phyloP scores from a whole-genome alignment of 1,140 invertebrate species.

The Drosophila guanche region DNA sequence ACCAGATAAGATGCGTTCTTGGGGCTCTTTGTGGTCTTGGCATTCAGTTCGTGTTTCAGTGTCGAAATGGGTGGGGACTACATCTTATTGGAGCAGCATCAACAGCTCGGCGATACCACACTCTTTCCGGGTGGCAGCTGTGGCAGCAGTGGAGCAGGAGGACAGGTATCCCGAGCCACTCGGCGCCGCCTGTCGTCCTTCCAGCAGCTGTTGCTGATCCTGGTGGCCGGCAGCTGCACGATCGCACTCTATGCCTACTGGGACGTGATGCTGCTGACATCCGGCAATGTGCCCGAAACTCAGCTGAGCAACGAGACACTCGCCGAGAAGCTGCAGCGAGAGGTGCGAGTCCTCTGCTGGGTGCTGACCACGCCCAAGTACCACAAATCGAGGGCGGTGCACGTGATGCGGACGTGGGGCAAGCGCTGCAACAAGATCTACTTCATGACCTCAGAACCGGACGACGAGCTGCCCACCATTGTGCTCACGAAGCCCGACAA shows the following conservation, averaged over 20 bases:
- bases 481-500: slow-evolving; percentile 90
- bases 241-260: slow-evolving; percentile 46
- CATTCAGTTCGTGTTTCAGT: slow-evolving; percentile 13
- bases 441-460: slow-evolving; percentile 92
- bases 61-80: slow-evolving; percentile 37
- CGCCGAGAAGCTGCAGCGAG: slow-evolving; percentile 77
- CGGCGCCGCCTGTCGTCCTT: slow-evolving; percentile 1
- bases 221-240: slow-evolving; percentile 16
- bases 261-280: slow-evolving; percentile 51
- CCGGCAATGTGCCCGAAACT: background rate
- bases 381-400: slow-evolving; percentile 93
- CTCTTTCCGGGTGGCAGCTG: too few species aligned
- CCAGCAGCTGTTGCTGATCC: slow-evolving; percentile 13
- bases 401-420: slow-evolving; percentile 97
- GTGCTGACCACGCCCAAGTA: slow-evolving; percentile 96
- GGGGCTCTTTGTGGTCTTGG: background rate
- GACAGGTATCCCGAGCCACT: background rate
- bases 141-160: too few species aligned
- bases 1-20: too few species aligned
- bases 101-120: background rate
- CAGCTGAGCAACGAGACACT: slow-evolving; percentile 14
- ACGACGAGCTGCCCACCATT: slow-evolving; percentile 86
- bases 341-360: slow-evolving; percentile 95
- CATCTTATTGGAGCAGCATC: slow-evolving; percentile 34
- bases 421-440: slow-evolving; percentile 94